A percentile compares a stretch with the other conserved stretches of the same genome.
phyloP scores from a whole-genome alignment of 1,140 invertebrate genomes.

The Galendromus occidentalis region DNA sequence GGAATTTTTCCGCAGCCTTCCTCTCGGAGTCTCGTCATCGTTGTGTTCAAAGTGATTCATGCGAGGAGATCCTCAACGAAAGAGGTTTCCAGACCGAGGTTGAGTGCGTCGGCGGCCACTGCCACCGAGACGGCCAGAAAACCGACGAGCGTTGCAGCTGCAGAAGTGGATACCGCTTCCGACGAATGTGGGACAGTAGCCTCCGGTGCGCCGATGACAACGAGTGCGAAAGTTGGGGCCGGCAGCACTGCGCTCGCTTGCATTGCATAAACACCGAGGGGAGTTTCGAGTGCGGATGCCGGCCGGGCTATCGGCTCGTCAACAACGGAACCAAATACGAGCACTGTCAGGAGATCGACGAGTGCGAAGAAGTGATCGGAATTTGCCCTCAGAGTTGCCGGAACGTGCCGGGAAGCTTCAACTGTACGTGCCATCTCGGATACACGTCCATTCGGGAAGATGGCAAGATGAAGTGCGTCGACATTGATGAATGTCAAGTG shows the following conservation, averaged over 20 bases:
- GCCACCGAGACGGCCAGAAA: background rate
- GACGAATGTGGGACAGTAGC: background rate
- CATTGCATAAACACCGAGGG: constrained; percentile 7
- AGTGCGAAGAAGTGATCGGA: background rate
- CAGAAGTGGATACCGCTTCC: background rate
- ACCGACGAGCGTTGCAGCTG: background rate
- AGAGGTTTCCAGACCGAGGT: background rate
- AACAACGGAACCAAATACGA: background rate
- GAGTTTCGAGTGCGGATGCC: background rate
- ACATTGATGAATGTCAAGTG: background rate
- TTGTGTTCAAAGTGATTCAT: background rate
- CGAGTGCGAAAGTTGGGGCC: background rate
- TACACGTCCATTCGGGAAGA: background rate
- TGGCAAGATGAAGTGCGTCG: background rate
- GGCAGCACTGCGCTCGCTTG: background rate
- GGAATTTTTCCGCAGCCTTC: background rate
- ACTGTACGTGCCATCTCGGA: background rate
- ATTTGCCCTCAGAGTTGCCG: background rate
- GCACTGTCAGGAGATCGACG: constrained; percentile 4
- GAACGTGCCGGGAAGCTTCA: background rate
- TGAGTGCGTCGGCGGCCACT: background rate
- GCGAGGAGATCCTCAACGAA: background rate
- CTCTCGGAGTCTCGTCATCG: background rate
- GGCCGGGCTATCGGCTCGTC: background rate
- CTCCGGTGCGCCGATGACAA: background rate